These are phyloP conservation scores for Poeciliopsis prolifica DNA, from an alignment of 2,113 vertebrate genomes.

Conservation along the genomic window DNA sequence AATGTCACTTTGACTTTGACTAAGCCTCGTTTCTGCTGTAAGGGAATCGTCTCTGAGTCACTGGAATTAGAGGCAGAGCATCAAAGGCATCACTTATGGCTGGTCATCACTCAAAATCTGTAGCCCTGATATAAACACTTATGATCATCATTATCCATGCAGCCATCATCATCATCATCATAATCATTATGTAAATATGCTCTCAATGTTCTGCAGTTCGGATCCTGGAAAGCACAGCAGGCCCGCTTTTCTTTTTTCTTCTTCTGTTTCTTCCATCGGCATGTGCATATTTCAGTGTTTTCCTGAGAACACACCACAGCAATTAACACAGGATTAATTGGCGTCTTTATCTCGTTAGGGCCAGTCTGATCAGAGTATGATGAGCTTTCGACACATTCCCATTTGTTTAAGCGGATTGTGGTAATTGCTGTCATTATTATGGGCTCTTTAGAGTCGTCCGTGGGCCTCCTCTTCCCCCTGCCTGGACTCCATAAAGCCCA, in stretches of 20 bases:
- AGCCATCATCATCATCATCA: slow-evolving; percentile 51
- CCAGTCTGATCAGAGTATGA: slow-evolving; percentile 99
- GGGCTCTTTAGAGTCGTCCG: slow-evolving; percentile 95
- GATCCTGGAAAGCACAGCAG: slow-evolving; percentile 88
- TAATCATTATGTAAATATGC: slow-evolving; percentile 69
- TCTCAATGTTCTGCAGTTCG: slow-evolving; percentile 54
- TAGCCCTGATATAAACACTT: slow-evolving; percentile 53
- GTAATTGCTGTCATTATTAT: slow-evolving; percentile 99
- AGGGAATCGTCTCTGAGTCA: slow-evolving; percentile 3
- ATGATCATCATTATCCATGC: slow-evolving; percentile 53
- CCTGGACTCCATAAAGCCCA: slow-evolving; percentile 94
- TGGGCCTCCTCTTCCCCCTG: slow-evolving; percentile 84
- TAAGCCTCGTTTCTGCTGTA: slow-evolving; percentile 26
- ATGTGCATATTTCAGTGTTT: slow-evolving; percentile 97
- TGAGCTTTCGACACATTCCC: slow-evolving; percentile 96
- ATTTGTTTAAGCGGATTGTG: slow-evolving; percentile 99
- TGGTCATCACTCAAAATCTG: slow-evolving; percentile 53
- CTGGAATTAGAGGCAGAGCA: slow-evolving; percentile 7
- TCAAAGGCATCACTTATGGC: slow-evolving; percentile 30
- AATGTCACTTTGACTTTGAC: slow-evolving; percentile 65
- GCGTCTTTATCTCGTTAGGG: slow-evolving; percentile 99
- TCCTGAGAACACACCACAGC: slow-evolving; percentile 91
- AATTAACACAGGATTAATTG: slow-evolving; percentile 99
- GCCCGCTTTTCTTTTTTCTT: slow-evolving; percentile 77
- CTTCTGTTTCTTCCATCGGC: slow-evolving; percentile 79